A percentile compares a stretch with the other conserved stretches of the same genome.
These are phyloP conservation scores for Ips typographus DNA, from an alignment of 1,140 invertebrate species.

Conservation along the genomic window DNA sequence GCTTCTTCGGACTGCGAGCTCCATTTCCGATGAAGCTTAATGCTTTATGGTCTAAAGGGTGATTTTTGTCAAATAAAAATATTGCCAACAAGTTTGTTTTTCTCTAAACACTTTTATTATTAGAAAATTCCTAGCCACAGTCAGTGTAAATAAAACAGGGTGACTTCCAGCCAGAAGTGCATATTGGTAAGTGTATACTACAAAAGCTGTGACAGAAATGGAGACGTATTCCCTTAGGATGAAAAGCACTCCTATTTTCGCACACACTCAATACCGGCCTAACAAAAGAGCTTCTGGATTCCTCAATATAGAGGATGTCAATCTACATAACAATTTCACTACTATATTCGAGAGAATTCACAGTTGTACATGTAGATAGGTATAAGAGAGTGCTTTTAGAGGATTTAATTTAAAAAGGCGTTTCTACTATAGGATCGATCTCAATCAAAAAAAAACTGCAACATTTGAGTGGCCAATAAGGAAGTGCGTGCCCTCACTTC, in stretches of 20 bases:
- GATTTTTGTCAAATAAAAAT: constrained; percentile 22
- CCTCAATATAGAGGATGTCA: neutral
- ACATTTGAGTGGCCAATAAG: constrained; percentile 31
- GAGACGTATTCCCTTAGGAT: constrained; percentile 6
- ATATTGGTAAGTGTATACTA: too few species aligned
- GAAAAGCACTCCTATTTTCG: constrained; percentile 12
- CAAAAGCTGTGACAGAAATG: constrained; percentile 8
- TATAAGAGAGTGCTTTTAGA: neutral
- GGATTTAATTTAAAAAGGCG: neutral
- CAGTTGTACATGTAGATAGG: neutral
- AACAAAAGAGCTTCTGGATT: neutral
- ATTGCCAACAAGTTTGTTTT: too few species aligned
- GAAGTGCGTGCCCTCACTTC: constrained; percentile 23
- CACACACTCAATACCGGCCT: too few species aligned
- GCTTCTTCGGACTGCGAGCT: constrained; percentile 27
- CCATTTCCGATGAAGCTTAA: constrained; percentile 29
- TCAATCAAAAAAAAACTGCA: constrained; percentile 23
- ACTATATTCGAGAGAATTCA: neutral
- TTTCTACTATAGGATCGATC: too few species aligned
- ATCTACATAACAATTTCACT: neutral
- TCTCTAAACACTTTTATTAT: too few species aligned
- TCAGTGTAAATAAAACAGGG: too few species aligned
- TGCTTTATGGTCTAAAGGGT: constrained; percentile 23
- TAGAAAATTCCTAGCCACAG: too few species aligned
- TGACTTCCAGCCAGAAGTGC: too few species aligned